A percentile compares a stretch with the other conserved stretches of the same genome.
phyloP scores from a whole-genome alignment of 2,797 vertebrate species.

The Alectoris magna region DNA sequence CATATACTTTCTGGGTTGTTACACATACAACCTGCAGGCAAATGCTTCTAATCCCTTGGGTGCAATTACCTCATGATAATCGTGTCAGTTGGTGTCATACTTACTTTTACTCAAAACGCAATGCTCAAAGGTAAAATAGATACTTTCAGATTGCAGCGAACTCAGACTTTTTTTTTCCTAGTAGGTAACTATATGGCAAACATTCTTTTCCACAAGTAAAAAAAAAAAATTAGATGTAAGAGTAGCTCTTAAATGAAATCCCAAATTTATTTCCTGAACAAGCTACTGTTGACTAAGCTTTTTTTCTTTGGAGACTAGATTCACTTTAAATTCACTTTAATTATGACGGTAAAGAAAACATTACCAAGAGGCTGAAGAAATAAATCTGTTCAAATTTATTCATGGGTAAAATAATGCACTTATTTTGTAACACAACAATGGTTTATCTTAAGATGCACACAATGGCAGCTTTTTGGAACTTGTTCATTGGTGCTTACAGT shows the following conservation, averaged over 20 bases:
- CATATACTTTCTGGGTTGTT: slow-evolving; percentile 26
- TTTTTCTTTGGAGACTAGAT: neutral
- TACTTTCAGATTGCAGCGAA: neutral
- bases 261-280: neutral
- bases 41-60: slow-evolving; percentile 22
- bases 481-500: neutral
- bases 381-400: neutral
- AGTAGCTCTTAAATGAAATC: neutral
- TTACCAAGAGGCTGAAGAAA: neutral
- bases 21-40: neutral
- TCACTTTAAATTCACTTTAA: neutral
- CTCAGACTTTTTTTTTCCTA: neutral
- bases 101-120: slow-evolving; percentile 23
- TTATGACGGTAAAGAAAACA: neutral
- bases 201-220: neutral
- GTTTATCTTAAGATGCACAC: neutral
- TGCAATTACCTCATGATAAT: slow-evolving; percentile 53
- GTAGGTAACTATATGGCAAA: neutral
- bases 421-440: neutral
- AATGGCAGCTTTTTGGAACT: neutral
- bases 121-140: neutral
- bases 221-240: neutral
- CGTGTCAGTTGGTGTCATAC: neutral
- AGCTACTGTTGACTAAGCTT: neutral
- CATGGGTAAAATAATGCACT: neutral